Conservation (phyloP, 2,888 invertebrate species). For the Hirtodrosophila histrioides region DNA sequence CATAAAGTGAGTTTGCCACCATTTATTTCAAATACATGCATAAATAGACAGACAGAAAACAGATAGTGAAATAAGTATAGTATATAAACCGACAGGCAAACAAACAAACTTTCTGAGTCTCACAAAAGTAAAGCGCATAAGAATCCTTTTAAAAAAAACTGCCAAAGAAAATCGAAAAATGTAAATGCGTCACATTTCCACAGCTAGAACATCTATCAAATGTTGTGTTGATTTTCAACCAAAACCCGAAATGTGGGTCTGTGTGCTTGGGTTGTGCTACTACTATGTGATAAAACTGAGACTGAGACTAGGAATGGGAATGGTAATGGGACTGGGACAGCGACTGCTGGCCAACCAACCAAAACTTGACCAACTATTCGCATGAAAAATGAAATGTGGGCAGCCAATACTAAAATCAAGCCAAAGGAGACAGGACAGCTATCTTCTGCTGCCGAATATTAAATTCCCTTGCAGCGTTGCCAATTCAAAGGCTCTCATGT, state of each 20-base stretch:
- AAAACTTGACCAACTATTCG: conserved; percentile 29
- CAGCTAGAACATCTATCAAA: conserved; percentile 73
- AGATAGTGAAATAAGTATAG: conserved; percentile 61
- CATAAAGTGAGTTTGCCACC: conserved; percentile 38
- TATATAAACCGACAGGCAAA: conserved; percentile 60
- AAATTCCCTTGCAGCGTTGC: no score
- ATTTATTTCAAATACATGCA: conserved; percentile 71
- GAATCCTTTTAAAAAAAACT: conserved; percentile 31
- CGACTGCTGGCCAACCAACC: conserved; percentile 38
- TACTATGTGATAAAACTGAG: conserved; percentile 50
- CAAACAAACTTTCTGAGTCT: conserved; percentile 52
- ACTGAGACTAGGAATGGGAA: conserved; percentile 12
- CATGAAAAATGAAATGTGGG: conserved; percentile 58
- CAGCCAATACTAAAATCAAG: conserved; percentile 24
- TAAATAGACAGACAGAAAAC: conserved; percentile 23
- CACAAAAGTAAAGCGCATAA: conserved; percentile 32
- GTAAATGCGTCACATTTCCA: conserved; percentile 71
- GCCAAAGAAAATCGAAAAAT: conserved; percentile 53
- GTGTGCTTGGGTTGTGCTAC: conserved; percentile 14
- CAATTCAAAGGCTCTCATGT: no score
- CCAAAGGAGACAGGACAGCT: background rate
- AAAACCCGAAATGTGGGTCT: conserved; percentile 26
- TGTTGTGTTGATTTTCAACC: conserved; percentile 53
- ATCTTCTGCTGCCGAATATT: no score
- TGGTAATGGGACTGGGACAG: conserved; percentile 14